Conservation (phyloP, 2,888 invertebrate genomes). For the Coelogynopora nodosa region DNA sequence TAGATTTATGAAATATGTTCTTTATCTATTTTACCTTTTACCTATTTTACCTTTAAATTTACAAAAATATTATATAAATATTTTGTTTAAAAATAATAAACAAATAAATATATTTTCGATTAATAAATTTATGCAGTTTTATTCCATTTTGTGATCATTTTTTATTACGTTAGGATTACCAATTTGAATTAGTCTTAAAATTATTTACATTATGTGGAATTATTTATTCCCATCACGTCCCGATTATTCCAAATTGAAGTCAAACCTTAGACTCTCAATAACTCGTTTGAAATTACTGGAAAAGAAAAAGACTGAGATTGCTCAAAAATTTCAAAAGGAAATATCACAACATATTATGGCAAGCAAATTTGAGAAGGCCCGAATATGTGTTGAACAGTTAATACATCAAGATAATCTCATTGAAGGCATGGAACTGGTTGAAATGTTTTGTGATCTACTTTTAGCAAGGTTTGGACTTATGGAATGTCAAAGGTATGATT, state of each 20-base stretch:
- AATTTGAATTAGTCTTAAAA: no score
- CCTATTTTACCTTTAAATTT: no score
- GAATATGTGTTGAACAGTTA: conserved; percentile 95
- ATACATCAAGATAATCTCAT: conserved; percentile 97
- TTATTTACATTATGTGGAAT: no score
- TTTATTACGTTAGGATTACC: no score
- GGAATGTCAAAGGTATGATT: conserved; percentile 63
- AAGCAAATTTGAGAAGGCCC: conserved; percentile 69
- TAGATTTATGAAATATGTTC: no score
- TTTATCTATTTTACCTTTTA: no score
- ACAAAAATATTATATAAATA: no score
- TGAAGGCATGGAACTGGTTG: conserved; percentile 96
- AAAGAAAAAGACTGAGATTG: conserved; percentile 87
- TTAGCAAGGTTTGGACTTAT: conserved; percentile 91
- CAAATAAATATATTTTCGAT: no score
- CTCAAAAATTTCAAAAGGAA: conserved; percentile 90
- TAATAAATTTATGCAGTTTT: no score
- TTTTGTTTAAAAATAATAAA: no score
- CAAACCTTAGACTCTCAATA: conserved; percentile 83
- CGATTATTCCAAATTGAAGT: conserved; percentile 74
- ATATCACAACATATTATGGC: conserved; percentile 79
- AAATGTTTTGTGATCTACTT: conserved; percentile 96
- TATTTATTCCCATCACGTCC: neutral
- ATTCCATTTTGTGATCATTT: no score
- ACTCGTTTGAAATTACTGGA: conserved; percentile 88